These are phyloP conservation scores for Corydoras maculifer DNA, from an alignment of 2,113 vertebrate genomes.

Conservation along the genomic window DNA sequence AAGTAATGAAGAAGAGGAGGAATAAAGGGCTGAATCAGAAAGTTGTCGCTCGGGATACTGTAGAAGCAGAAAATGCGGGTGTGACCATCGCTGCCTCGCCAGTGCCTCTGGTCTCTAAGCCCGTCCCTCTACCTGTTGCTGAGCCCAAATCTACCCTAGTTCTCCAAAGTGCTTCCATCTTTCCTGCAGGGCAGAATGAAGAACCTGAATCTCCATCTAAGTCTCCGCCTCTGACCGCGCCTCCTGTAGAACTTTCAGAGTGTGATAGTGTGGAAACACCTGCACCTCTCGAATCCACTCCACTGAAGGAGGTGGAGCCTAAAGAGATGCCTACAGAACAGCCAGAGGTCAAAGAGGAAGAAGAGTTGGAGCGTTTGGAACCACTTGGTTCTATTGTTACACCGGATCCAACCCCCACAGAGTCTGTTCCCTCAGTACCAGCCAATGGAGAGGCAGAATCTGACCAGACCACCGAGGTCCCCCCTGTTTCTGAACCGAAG, in stretches of 20 bases:
- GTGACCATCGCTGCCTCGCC: conserved; percentile 59
- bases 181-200: conserved; percentile 34
- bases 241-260: conserved; percentile 25
- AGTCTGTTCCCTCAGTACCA: conserved; percentile 1
- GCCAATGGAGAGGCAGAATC: conserved; percentile 1
- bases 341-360: conserved; percentile 35
- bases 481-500: conserved; percentile 27
- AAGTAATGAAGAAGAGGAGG: conserved; percentile 79
- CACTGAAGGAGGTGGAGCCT: conserved; percentile 45
- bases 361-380: conserved; percentile 38
- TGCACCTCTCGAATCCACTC: conserved; percentile 49
- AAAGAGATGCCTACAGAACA: conserved; percentile 21
- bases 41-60: conserved; percentile 84
- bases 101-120: conserved; percentile 41
- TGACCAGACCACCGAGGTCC: conserved; percentile 15
- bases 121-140: conserved; percentile 7
- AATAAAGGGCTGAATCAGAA: conserved; percentile 92
- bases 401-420: not conserved
- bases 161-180: conserved; percentile 33
- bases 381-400: not conserved
- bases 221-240: conserved; percentile 11
- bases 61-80: conserved; percentile 59
- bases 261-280: conserved; percentile 56
- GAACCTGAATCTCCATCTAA: conserved; percentile 46
- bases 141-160: conserved; percentile 47